Evolutionary conservation across 1,140 invertebrate species (phyloP), one percentile per base, ranked within the genome.

Genomic region (Archivesica marissinica): DNA sequence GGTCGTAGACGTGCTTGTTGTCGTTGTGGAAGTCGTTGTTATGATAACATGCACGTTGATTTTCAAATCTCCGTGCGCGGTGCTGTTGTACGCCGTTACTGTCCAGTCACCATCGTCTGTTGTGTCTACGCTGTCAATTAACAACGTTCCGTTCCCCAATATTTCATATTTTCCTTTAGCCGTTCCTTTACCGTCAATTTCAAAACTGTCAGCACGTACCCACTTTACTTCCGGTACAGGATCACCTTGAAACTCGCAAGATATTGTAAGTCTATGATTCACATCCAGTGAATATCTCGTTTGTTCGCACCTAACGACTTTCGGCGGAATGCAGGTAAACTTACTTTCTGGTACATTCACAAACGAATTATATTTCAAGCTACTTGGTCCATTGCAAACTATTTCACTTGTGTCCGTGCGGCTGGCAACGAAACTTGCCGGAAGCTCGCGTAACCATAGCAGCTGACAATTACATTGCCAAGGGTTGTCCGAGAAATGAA

Each of bases 201-300:
- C 61, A 39, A n/a, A 39, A 9, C 81, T 76, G 38, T 70, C 86
- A 2, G 86, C 80, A 1, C 66, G 38, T 2, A 38, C 54, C 72
- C 80, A 87, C 35, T 77, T 74, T 17, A 87, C 47, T 23, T 74
- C 64, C 13, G 86, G 86, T 41, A 74, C 64, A 11, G 86, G 80
- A 28, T 87, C 86, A 13, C 86, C 86, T 25, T 87, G 52, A 44
- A 83, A 78, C n/a, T 54, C 38, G 56, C 86, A 87, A n/a, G 35
- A 47, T 23, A 85, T 64, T 30, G 28, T 33, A 20, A 85, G 47
- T 30, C 38, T 23, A 15, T 52, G 35, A 56, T 85, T 66, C 1
- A 77, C 74, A 25, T 76, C 59, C 25, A 85, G 30, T 7, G 72
- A 68, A 52, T 85, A 85, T 38, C 20, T n/a, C 23, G 47, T 25